Conservation (phyloP, 2,797 vertebrate species). For the Pyrocephalus nanus region DNA sequence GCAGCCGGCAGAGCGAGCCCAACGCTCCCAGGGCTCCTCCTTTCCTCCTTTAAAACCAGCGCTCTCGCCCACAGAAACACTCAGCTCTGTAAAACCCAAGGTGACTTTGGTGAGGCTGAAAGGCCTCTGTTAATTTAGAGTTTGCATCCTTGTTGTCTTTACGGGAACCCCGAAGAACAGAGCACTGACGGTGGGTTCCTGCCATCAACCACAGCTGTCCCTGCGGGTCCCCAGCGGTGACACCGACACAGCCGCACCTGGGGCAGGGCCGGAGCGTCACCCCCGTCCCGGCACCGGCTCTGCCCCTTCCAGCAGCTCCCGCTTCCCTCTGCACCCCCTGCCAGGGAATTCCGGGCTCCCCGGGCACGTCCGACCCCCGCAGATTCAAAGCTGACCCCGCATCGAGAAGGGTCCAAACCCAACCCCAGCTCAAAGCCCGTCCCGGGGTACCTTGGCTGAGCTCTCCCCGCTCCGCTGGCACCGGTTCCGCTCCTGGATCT, state of each 20-base stretch:
- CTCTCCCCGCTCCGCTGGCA: constrained; percentile 89
- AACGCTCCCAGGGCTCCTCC: background rate
- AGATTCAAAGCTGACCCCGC: rapidly evolving
- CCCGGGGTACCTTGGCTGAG: constrained; percentile 80
- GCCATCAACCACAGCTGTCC: rapidly evolving
- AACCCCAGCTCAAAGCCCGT: rapidly evolving
- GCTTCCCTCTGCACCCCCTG: background rate
- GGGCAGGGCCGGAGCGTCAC: background rate
- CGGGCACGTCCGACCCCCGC: background rate
- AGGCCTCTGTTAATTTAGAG: rapidly evolving
- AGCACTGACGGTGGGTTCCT: rapidly evolving
- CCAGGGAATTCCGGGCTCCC: background rate
- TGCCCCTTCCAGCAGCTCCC: background rate
- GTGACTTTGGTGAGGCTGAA: background rate
- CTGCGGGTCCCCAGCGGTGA: background rate
- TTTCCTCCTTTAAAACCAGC: background rate
- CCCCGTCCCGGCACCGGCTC: background rate
- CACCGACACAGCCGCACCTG: background rate
- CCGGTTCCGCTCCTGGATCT: constrained; percentile 88
- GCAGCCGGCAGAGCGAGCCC: rapidly evolving
- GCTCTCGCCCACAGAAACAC: rapidly evolving
- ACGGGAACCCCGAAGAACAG: rapidly evolving
- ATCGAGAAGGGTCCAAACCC: rapidly evolving
- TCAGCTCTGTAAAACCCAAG: background rate
- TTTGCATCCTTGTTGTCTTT: rapidly evolving